A percentile compares a stretch with the other conserved stretches of the same genome.
phyloP scores from a whole-genome alignment of 2,888 invertebrate genomes.

The Prosapia bicincta region DNA sequence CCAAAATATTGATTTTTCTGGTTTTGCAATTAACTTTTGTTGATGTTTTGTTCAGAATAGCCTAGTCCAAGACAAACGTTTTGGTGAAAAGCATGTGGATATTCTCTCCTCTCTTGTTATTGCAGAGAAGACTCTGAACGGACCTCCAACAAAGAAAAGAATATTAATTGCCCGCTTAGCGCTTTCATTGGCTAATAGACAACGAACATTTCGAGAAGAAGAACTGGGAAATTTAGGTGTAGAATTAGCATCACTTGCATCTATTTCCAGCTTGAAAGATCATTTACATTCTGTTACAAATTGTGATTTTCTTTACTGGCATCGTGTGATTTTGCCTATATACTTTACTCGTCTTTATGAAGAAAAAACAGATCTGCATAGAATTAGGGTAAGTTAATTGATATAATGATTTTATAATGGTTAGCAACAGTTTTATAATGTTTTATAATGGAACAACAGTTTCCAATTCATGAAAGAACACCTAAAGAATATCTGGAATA shows the following conservation, averaged over 20 bases:
- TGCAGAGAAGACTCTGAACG: conserved; percentile 64
- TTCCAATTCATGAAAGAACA: no score
- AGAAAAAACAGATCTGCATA: conserved; percentile 60
- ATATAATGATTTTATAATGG: no score
- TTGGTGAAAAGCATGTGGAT: conserved; percentile 63
- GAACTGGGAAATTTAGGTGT: conserved; percentile 55
- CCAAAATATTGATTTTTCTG: not conserved
- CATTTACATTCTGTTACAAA: conserved; percentile 61
- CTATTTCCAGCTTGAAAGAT: conserved; percentile 57
- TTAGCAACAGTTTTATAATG: no score
- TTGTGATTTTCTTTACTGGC: conserved; percentile 78
- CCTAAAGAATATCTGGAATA: no score
- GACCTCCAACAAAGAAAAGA: conserved; percentile 52
- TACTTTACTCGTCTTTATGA: conserved; percentile 72
- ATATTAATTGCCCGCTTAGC: conserved; percentile 64
- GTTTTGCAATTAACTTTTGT: conserved; percentile 29
- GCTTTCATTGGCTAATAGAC: conserved; percentile 62
- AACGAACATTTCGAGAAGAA: conserved; percentile 59
- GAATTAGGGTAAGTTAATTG: conserved; percentile 54
- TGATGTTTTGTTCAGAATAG: conserved; percentile 51
- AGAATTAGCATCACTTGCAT: conserved; percentile 62
- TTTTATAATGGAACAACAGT: no score
- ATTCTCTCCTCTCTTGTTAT: conserved; percentile 71
- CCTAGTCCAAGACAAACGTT: conserved; percentile 58
- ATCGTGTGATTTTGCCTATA: conserved; percentile 70